Evolutionary conservation across 2,113 vertebrate species (phyloP).

Genomic region (Malurus elegans): DNA sequence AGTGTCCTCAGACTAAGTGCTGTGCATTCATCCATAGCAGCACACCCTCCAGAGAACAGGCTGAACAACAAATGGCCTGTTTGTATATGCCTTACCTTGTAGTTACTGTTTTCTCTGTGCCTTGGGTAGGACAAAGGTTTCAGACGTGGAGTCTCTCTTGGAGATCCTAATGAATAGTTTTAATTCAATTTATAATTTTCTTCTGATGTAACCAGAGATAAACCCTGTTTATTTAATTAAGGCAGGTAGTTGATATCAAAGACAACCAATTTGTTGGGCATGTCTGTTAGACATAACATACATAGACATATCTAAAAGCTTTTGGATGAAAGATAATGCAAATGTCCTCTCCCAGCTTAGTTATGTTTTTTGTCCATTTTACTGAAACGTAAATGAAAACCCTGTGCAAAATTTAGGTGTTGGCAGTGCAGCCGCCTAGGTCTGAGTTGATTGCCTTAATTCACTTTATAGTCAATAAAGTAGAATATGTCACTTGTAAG

Average conservation of each 20-base stretch:
- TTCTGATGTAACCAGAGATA: background rate
- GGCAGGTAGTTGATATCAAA: background rate
- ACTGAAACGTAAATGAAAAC: background rate
- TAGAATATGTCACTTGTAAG: background rate
- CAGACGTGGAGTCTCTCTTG: background rate
- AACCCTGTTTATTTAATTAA: background rate
- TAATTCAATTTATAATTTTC: background rate
- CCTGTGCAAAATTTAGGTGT: background rate
- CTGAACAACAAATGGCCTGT: background rate
- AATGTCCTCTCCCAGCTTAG: background rate
- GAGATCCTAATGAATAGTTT: background rate
- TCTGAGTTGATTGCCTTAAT: background rate
- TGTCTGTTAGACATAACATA: background rate
- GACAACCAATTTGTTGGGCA: background rate
- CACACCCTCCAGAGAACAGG: background rate
- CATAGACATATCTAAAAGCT: background rate
- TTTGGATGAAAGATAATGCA: background rate
- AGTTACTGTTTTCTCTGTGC: background rate
- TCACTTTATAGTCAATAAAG: background rate
- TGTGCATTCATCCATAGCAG: background rate
- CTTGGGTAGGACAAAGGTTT: background rate
- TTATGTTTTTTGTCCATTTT: background rate
- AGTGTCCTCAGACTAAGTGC: background rate
- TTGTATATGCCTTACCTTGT: background rate
- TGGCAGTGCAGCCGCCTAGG: background rate